Base-by-base conservation (phyloP, 2,797 vertebrate species). In the Fistularia commersonii region DNA sequence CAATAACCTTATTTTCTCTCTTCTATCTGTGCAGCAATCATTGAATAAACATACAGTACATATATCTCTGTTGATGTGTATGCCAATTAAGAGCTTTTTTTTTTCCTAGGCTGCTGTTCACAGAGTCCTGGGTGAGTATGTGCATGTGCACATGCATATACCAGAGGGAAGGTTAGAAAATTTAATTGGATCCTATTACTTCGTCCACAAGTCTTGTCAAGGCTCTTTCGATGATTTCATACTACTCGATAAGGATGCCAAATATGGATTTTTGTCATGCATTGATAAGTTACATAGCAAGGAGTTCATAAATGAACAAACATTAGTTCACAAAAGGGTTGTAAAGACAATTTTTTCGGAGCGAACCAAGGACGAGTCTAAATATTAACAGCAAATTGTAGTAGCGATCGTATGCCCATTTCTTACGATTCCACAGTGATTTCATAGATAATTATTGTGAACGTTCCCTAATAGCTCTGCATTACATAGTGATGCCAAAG, bases 161-260 rank as follows among this genome's bases (percentile, higher is more conserved):
- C 59, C 55, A 23, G 53, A 75, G 74, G 75, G 84, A 79, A 83
- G 80, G 80, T 82, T 83, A 68, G 72, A 55, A 51, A 79, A 74
- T 51, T 49, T 81, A 75, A 83, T 88, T 87, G 79, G 87, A 85
- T 81, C 76, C 76, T 83, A 83, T 78, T 80, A 83, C 72, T 82
- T 85, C 79, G 72, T 83, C 49, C 74, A 72, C 69, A 76, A 73
- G 77, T 81, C 76, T 80, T 87, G 84, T 87, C 85, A 83, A 79
- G 64, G 73, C 62, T 62, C 44, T 68, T 85, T 87, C 86, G 83
- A 88, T 84, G 81, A 81, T 86, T 73, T 74, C 66, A 55, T 77
- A 63, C 54, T 80, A 80, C 87, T 86, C 77, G 79, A 70, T 79
- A 66, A 79, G 77, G 81, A 81, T 79, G 65, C 52, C 70, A 50